Percentiles rank a stretch among this genome's conserved stretches.
phyloP scores from a whole-genome alignment of 92 coral and sea anemone species.

The Montipora capitata region DNA sequence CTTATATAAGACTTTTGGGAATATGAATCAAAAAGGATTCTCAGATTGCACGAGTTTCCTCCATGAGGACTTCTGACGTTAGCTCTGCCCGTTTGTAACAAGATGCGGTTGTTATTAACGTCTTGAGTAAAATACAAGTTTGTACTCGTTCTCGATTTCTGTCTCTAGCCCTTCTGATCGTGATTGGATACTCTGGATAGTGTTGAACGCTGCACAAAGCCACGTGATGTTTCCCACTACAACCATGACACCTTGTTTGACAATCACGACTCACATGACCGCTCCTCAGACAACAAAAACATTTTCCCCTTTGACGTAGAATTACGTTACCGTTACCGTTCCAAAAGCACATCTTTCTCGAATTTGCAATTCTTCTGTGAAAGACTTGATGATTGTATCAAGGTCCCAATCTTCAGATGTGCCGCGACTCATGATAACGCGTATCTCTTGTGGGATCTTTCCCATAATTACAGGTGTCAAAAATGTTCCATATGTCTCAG shows the following conservation, averaged over 20 bases:
- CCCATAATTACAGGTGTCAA: slow-evolving; percentile 20
- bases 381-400: neutral
- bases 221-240: slow-evolving; percentile 16
- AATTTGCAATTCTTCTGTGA: neutral
- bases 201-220: neutral
- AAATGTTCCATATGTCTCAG: slow-evolving; percentile 47
- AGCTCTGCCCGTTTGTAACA: neutral
- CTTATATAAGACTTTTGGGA: neutral
- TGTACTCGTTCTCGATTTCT: neutral
- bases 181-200: neutral
- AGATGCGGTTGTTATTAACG: too few relatives aligned
- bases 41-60: neutral
- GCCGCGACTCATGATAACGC: neutral
- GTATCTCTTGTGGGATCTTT: neutral
- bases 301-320: slow-evolving; percentile 40
- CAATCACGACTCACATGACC: slow-evolving; percentile 6
- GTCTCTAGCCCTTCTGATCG: neutral
- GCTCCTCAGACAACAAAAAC: slow-evolving; percentile 42
- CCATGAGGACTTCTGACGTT: neutral
- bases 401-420: neutral
- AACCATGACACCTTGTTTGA: slow-evolving; percentile 15
- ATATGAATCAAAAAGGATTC: slow-evolving; percentile 24
- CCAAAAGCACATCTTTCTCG: slow-evolving; percentile 35
- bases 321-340: neutral
- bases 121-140: too few relatives aligned